Base-by-base conservation (phyloP, 2,113 vertebrate species). In the Cyphomyrus discorhynchus region DNA sequence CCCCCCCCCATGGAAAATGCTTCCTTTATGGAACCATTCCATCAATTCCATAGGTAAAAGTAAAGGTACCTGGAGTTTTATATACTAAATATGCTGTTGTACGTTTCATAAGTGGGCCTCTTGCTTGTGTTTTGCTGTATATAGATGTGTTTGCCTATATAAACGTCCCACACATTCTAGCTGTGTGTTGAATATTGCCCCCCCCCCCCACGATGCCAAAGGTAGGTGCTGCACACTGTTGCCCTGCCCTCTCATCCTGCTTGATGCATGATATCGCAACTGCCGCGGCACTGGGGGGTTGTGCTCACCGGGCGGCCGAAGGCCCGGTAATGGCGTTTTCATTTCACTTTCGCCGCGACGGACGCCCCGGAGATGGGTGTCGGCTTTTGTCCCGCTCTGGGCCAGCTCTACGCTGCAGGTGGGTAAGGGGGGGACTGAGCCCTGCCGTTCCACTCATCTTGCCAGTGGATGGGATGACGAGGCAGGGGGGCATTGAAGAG, bases 11-110 rank as follows among this genome's bases (percentile, higher is more conserved):
- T 94, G 94, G 98, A 96, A 96, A 97, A 97, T 96, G 97, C 97
- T 98, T 97, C 97, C 97, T 97, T 97, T 97, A 97, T 98, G 98
- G 98, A 98, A 96, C 94, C 98, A 99, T 99, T 97, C 96, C 98
- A 99, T 97, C 98, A 97, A 98, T 96, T 95, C 94, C 94, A 97
- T 99, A 99, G 98, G 98, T 99, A 98, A 98, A 99, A 98, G 94
- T 97, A 99, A 99, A 99, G 98, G 98, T 99, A 99, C 96, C 95
- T 94, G 91, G 95, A 93, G 92, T 94, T 94, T 94, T 97, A 93
- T 96, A 94, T 90, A 56, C 24, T 89, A 88, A 47, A 84, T 84
- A 47, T 84, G 45, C 45, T 46, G 42, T 83, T 46, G 15, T 53
- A n/a, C 2, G 82, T 87, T 82, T 50, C 80, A 50, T 84, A n/a